These are phyloP conservation scores for Bursaphelenchus okinawaensis DNA, from an alignment of 2,888 invertebrate genomes.

Conservation along the genomic window DNA sequence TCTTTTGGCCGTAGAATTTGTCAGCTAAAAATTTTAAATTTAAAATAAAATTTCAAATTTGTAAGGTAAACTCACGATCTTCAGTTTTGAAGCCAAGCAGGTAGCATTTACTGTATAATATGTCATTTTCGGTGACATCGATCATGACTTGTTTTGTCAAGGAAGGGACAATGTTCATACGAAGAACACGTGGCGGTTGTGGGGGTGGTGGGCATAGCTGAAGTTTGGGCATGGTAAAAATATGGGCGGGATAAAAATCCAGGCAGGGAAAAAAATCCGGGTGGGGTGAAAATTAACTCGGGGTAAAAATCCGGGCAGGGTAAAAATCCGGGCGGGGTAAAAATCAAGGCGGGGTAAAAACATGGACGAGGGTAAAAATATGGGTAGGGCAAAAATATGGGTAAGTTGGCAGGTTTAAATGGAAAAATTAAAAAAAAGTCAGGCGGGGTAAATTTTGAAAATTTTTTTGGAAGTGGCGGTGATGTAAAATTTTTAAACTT, in stretches of 20 bases:
- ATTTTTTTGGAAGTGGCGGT: background rate
- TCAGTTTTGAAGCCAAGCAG: slow-evolving; percentile 7
- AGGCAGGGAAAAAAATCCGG: no score
- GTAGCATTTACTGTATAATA: slow-evolving; percentile 2
- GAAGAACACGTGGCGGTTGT: background rate
- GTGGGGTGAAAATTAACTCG: no score
- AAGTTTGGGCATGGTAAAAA: background rate
- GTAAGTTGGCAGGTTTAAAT: no score
- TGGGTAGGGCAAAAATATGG: no score
- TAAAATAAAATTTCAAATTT: background rate
- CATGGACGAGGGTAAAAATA: no score
- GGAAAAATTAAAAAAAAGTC: no score
- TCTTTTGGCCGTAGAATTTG: background rate
- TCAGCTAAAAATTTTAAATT: slow-evolving; percentile 3
- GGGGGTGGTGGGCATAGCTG: slow-evolving; percentile 1
- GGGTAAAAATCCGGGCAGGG: no score
- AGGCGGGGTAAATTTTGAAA: no score
- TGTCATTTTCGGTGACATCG: background rate
- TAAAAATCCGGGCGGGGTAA: no score
- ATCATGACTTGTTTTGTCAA: background rate
- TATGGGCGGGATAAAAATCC: no score
- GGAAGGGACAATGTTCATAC: slow-evolving; percentile 1
- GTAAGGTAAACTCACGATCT: background rate
- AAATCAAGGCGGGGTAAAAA: no score
- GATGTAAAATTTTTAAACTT: no score